phyloP scores from a whole-genome alignment of 2,113 vertebrate genomes.

The Paraplagusia blochii region DNA sequence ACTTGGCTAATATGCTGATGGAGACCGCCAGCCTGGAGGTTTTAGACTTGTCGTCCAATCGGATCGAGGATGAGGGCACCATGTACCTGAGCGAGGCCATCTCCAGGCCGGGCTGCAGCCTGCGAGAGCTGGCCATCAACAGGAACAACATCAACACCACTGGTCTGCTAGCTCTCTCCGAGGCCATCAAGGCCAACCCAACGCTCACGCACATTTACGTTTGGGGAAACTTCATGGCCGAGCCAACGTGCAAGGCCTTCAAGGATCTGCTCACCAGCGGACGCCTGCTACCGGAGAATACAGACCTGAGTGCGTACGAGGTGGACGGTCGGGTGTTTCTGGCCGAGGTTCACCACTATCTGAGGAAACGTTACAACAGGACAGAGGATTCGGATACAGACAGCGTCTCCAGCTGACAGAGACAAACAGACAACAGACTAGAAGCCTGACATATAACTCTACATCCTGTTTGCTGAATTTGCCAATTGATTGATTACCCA shows the following conservation, averaged over 20 bases:
- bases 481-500: no score
- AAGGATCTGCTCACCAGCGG: conserved; percentile 72
- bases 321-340: conserved; percentile 76
- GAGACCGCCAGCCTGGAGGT: conserved; percentile 77
- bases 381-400: background rate
- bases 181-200: conserved; percentile 67
- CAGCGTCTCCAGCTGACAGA: background rate
- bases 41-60: conserved; percentile 84
- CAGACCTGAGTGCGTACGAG: conserved; percentile 79
- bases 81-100: conserved; percentile 79
- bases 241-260: conserved; percentile 82
- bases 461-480: no score
- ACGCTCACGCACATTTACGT: conserved; percentile 83
- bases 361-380: conserved; percentile 78
- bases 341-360: conserved; percentile 78
- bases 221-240: conserved; percentile 88
- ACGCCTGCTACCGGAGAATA: conserved; percentile 69
- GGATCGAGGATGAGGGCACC: conserved; percentile 83
- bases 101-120: conserved; percentile 62
- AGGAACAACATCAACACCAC: conserved; percentile 78
- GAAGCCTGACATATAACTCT: no score
- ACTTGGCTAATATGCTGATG: conserved; percentile 78
- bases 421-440: no score
- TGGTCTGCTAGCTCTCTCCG: conserved; percentile 79
- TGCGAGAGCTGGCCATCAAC: conserved; percentile 79